Base-by-base conservation (phyloP, 2,888 invertebrate genomes). In the Tricholauxania praeusta region DNA sequence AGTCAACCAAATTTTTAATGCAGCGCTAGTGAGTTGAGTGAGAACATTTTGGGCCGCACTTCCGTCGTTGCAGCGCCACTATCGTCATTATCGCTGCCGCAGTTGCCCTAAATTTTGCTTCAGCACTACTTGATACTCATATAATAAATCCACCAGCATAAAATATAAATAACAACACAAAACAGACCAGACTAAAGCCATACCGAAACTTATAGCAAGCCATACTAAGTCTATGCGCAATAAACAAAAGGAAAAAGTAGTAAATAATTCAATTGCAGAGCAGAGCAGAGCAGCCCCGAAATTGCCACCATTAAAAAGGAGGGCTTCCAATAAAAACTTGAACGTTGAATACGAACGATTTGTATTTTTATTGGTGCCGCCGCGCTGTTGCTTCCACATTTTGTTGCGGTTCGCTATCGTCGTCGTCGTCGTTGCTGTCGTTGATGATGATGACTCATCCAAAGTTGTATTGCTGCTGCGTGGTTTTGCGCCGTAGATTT, bases 361-460 rank as follows among this genome's bases (percentile, higher is more conserved):
- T 39, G 39, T 39, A 39, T 39, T 39, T 28, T 55, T 60, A 28
- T 55, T 74, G 60, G 17, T 63, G 63, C 12, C 48, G 17, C 51
- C 65, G 72, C 70, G 69, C 73, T 74, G 66, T 77, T 57, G 70
- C 75, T 66, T 57, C 51, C 57, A 5, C 72, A 22, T 47, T 68
- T 69, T 71, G 59, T 48, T 55, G 19, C 17, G 57, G 22, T 57
- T 4, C 57, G 12, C 7, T 59, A 22, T 12, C 28, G 19, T 2
- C 32, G 59, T 14, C 4, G 28, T 28, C 28, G 28, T 3, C 2
- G 39, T 39, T 5, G 49, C 5, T 53, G n/a, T 65, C 5, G 39
- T 3, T 39, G 39, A 39, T 39, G 39, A 39, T 39, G 39, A 39
- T 39, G 39, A 39, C 39, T 39, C 39, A 39, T 39, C 39, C 10